phyloP scores from a whole-genome alignment of 2,888 invertebrate species.

The Acanthoscelides obtectus region DNA sequence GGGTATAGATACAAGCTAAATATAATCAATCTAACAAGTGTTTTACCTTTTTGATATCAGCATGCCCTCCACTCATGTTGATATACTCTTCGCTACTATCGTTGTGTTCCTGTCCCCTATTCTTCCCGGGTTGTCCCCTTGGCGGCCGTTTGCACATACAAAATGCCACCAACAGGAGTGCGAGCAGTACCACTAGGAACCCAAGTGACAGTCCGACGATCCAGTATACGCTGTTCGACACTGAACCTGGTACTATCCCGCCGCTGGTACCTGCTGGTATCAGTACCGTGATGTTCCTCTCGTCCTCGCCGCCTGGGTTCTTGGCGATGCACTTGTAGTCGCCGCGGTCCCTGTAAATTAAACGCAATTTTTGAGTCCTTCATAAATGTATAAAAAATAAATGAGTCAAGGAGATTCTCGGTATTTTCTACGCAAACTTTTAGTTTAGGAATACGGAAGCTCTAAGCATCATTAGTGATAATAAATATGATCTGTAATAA shows the following conservation, averaged over 20 bases:
- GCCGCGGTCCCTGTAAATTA: slow-evolving; percentile 44
- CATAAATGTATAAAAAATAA: too few relatives aligned
- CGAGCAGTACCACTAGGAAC: slow-evolving; percentile 48
- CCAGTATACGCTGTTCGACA: slow-evolving; percentile 45
- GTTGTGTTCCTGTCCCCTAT: slow-evolving; percentile 34
- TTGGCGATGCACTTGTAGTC: slow-evolving; percentile 69
- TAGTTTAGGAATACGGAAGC: too few relatives aligned
- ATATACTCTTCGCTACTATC: slow-evolving; percentile 51
- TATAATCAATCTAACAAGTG: too few relatives aligned
- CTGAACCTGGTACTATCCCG: slow-evolving; percentile 23
- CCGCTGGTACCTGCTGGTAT: slow-evolving; percentile 27
- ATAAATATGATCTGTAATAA: too few relatives aligned
- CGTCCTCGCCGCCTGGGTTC: slow-evolving; percentile 75
- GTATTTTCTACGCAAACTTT: too few relatives aligned
- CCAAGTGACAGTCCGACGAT: slow-evolving; percentile 50
- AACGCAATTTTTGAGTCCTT: too few relatives aligned
- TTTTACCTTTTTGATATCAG: slow-evolving; percentile 78
- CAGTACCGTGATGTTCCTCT: slow-evolving; percentile 66
- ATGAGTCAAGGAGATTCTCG: too few relatives aligned
- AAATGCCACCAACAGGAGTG: slow-evolving; percentile 47
- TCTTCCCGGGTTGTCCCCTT: slow-evolving; percentile 28
- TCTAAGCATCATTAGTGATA: too few relatives aligned
- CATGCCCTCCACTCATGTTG: slow-evolving; percentile 69
- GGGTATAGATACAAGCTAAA: too few relatives aligned
- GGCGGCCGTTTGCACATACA: slow-evolving; percentile 39